A percentile compares a stretch with the other conserved stretches of the same genome.
These are phyloP conservation scores for Andrena bucephala DNA, from an alignment of 2,888 invertebrate genomes.

Conservation along the genomic window DNA sequence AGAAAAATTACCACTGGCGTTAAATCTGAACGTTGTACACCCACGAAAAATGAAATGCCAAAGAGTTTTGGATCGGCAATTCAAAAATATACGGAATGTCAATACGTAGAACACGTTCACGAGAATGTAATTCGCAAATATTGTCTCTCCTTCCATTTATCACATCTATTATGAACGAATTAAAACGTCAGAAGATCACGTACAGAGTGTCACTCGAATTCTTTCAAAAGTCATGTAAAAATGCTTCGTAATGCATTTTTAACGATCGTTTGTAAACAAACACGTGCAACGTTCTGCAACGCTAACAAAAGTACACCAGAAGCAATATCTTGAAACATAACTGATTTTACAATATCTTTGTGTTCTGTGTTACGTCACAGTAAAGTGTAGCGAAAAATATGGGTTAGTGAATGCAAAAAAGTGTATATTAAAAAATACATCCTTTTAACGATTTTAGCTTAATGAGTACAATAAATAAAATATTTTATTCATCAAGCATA, in stretches of 20 bases:
- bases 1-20: no score
- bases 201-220: background rate
- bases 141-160: slow-evolving; percentile 30
- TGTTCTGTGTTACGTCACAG: background rate
- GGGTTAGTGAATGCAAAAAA: no score
- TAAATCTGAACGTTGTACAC: background rate
- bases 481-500: no score
- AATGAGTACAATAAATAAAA: no score
- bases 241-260: background rate
- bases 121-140: background rate
- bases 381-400: no score
- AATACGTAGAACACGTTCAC: slow-evolving; percentile 2
- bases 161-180: background rate
- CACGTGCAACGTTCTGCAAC: background rate
- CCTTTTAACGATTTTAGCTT: no score
- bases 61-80: background rate
- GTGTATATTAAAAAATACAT: no score
- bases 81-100: background rate
- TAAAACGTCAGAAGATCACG: slow-evolving; percentile 36
- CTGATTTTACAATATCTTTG: background rate
- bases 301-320: background rate
- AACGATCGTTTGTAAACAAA: background rate
- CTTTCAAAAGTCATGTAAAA: slow-evolving; percentile 34
- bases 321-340: background rate
- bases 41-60: background rate